Base-by-base conservation (phyloP, 2,888 invertebrate species). In the Venustoraphidia nigricollis region DNA sequence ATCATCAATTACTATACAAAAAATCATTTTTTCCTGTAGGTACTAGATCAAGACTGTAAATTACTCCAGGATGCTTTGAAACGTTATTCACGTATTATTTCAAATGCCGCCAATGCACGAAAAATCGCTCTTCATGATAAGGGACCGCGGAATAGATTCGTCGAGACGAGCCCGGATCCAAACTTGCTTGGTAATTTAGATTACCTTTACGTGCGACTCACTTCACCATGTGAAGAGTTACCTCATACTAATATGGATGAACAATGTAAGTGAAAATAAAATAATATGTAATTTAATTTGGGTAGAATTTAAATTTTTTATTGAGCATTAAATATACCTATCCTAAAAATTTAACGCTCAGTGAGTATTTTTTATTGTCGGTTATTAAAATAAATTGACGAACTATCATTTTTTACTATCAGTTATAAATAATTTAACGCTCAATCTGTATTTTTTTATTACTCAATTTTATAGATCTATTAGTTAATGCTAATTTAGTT, bases 211-310 rank as follows among this genome's bases (percentile, higher is more conserved):
- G 69, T 89, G 1, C 62, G 72, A 36, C 64, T 88, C 44, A 66
- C 63, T 17, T 62, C 68, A 8, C 65, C 72, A 0, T 91, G 90
- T 61, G 77, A 81, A 57, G 59, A 67, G 0, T 72, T 73, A 58
- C 90, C 90, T 0, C 65, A 75, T 51, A 66, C 80, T 36, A 64
- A 72, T 44, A 87, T 87, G 79, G 77, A 83, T 60, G 92, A 92
- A 67, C 73, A 76, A 55, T 90, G 84, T 87, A 71, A 73, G 79
- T 64, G 36, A 38, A 35, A 27, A 42, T 42, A 42, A 42, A n/a
- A 39, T 14, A 39, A 13, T 14, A 39, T 13, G 2, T 14, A 39
- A 14, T 39, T 14, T 14, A 14, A 39, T 39, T 9, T 39, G 14
- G 13, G 13, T 9, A 39, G 8, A 13, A n/a, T n/a, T n/a, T n/a